Conservation (phyloP, 1,140 invertebrate genomes). For the Drosophila ogumai region DNA sequence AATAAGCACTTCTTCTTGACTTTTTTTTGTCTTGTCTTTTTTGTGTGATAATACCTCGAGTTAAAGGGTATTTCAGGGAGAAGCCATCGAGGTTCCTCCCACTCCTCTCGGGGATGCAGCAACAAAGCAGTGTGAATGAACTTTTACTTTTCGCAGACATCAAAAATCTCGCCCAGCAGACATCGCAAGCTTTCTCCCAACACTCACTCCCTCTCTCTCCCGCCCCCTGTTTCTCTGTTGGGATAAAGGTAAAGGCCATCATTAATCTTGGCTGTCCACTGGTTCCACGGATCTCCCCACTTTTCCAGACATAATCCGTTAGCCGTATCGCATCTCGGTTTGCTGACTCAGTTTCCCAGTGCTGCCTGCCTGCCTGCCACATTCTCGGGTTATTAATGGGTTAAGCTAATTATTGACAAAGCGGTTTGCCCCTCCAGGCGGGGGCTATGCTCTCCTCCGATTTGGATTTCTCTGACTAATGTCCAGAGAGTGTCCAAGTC, state of each 20-base stretch:
- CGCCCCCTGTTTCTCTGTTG: background rate
- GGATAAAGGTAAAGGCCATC: slow-evolving; percentile 45
- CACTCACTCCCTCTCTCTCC: background rate
- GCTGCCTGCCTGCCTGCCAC: slow-evolving; percentile 16
- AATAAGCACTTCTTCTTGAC: background rate
- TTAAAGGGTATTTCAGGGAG: slow-evolving; percentile 14
- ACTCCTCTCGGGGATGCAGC: slow-evolving; percentile 3
- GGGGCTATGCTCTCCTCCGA: background rate
- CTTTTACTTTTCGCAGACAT: slow-evolving; percentile 68
- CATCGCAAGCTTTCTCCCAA: slow-evolving; percentile 5
- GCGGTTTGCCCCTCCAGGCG: slow-evolving; percentile 22
- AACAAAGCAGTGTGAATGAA: slow-evolving; percentile 70
- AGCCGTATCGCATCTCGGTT: slow-evolving; percentile 24
- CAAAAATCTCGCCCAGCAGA: slow-evolving; percentile 22
- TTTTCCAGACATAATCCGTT: slow-evolving; percentile 41
- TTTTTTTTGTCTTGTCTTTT: background rate
- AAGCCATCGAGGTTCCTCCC: background rate
- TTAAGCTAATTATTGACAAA: slow-evolving; percentile 83
- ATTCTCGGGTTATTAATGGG: slow-evolving; percentile 74
- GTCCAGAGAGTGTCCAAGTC: slow-evolving; percentile 21
- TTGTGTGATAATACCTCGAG: background rate
- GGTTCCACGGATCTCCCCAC: slow-evolving; percentile 1
- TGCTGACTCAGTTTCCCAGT: slow-evolving; percentile 63
- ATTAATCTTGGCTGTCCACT: slow-evolving; percentile 43
- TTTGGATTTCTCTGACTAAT: slow-evolving; percentile 47